phyloP scores from a whole-genome alignment of 2,797 vertebrate genomes.

The Takifugu rubripes region DNA sequence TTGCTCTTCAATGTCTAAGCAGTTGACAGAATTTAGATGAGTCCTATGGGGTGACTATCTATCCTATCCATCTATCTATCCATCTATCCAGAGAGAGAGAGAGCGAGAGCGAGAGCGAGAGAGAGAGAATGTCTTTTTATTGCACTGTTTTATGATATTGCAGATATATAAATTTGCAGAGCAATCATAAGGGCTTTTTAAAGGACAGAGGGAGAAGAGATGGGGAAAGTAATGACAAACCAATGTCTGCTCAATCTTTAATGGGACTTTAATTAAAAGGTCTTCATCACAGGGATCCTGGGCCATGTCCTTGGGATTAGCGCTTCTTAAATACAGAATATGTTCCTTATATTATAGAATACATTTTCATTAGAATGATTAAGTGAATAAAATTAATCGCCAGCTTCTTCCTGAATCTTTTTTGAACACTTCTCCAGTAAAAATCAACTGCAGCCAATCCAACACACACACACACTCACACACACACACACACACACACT shows the following conservation, averaged over 20 bases:
- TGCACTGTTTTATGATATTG: neutral
- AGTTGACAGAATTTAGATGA: conserved; percentile 59
- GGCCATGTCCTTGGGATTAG: conserved; percentile 26
- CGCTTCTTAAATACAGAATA: conserved; percentile 27
- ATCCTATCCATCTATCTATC: conserved; percentile 1
- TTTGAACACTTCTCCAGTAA: conserved; percentile 18
- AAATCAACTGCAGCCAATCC: conserved; percentile 7
- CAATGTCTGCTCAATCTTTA: conserved; percentile 12
- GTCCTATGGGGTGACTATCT: conserved; percentile 38
- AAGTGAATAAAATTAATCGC: conserved; percentile 33
- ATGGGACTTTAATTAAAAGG: conserved; percentile 23
- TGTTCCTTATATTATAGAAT: conserved; percentile 14
- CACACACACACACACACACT: conserved; percentile 7
- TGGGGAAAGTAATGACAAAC: conserved; percentile 7
- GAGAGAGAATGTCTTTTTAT: no score
- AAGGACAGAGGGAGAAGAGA: neutral
- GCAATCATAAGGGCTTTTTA: neutral
- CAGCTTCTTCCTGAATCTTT: conserved; percentile 31
- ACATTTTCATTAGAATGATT: conserved; percentile 40
- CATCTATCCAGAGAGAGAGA: no score
- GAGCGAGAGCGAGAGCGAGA: no score
- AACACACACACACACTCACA: conserved; percentile 12
- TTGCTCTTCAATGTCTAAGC: conserved; percentile 50
- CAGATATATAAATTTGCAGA: neutral
- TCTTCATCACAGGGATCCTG: conserved; percentile 21